A percentile compares a stretch with the other conserved stretches of the same genome.
Conservation (phyloP, 2,888 invertebrate species). For the Aethes cnicana region DNA sequence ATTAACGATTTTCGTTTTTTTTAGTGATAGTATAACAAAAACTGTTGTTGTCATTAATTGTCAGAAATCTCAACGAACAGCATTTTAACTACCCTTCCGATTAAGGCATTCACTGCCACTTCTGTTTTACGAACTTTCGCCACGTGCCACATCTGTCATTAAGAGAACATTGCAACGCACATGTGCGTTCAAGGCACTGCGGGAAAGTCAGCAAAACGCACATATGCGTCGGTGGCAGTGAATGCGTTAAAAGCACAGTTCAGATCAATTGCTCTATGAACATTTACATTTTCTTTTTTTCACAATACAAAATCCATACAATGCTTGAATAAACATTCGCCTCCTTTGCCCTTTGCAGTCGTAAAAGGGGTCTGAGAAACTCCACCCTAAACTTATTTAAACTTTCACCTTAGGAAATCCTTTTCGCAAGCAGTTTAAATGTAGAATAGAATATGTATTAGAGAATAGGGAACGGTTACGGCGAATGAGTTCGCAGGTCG, state of each 20-base stretch:
- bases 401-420: constrained; percentile 79
- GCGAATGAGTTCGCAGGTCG: constrained; percentile 54
- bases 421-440: constrained; percentile 75
- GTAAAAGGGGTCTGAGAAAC: constrained; percentile 77
- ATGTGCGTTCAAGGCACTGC: too few species aligned
- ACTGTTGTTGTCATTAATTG: too few species aligned
- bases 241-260: constrained; percentile 19
- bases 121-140: too few species aligned
- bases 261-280: constrained; percentile 30
- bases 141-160: too few species aligned
- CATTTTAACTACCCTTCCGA: too few species aligned
- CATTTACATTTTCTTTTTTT: constrained; percentile 45
- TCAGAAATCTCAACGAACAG: too few species aligned
- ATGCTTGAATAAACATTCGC: constrained; percentile 80
- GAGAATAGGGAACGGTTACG: constrained; percentile 57
- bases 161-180: too few species aligned
- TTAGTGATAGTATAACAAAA: too few species aligned
- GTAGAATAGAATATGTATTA: constrained; percentile 76
- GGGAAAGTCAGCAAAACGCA: too few species aligned
- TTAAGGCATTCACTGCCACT: too few species aligned
- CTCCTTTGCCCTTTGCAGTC: constrained; percentile 77
- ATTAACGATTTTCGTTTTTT: constrained; percentile 8
- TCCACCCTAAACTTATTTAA: constrained; percentile 79
- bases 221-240: too few species aligned
- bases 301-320: constrained; percentile 71